Base-by-base conservation (phyloP, 2,113 vertebrate species). In the Osmerus mordax region DNA sequence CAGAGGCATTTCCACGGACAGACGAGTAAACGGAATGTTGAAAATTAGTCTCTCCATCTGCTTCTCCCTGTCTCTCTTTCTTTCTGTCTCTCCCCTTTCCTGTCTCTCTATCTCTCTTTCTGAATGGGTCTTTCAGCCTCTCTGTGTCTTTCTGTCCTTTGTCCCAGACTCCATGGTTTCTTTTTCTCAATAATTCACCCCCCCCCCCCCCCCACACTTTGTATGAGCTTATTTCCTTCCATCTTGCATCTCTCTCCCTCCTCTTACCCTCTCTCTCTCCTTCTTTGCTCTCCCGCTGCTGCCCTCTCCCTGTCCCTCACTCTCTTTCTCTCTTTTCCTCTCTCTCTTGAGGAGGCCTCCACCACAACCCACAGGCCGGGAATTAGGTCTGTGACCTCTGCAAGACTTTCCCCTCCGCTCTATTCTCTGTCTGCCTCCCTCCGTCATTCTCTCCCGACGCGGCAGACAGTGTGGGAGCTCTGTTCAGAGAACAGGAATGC, bases 401-500 rank as follows among this genome's bases (percentile, higher is more conserved):
- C 18, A 13, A 86, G 67, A 83, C 84, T 83, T 82, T 82, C 75
- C 74, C 69, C 65, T 81, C 71, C 60, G 67, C 81, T 73, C 61
- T 68, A 68, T 76, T 76, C 82, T 41, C n/a, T 75, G 76, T 71
- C 41, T 78, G 65, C 61, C 55, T 69, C 81, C 84, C 77, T 62
- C 64, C 23, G 8, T 36, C 71, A 16, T 59, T 65, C 70, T 67
- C 53, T 60, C 71, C 72, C 62, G 58, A 29, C 28, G 64, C 73
- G 81, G 69, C 71, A 87, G 81, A 87, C 84, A 87, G 90, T 74
- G 86, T 87, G 89, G 89, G 87, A 90, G 87, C 83, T 87, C 69
- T 73, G 59, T 83, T 89, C 85, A 75, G 80, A 86, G 77, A 73
- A 69, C 72, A 86, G 83, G 91, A 92, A 92, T 91, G 90, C 82